These are phyloP conservation scores for Sthenelais limicola DNA, from an alignment of 2,888 invertebrate genomes.

Conservation along the genomic window DNA sequence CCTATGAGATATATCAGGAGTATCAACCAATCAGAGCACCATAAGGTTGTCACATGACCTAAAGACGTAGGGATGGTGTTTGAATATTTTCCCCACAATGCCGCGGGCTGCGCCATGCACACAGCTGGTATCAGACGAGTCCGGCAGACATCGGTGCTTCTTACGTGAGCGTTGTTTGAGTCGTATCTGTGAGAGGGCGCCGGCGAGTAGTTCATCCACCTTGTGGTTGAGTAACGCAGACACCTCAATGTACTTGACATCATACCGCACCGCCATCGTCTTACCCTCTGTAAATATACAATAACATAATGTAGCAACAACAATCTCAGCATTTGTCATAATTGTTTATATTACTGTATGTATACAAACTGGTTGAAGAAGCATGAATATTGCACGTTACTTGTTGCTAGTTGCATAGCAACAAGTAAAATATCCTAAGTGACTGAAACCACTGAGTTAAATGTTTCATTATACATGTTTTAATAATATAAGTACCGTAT, in stretches of 20 bases:
- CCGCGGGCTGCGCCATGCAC: conserved; percentile 39
- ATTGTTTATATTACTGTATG: no score
- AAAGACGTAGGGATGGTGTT: conserved; percentile 64
- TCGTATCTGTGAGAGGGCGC: conserved; percentile 91
- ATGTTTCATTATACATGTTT: no score
- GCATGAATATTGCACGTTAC: no score
- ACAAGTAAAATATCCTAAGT: no score
- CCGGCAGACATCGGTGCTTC: conserved; percentile 46
- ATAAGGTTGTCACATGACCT: conserved; percentile 76
- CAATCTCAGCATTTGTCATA: no score
- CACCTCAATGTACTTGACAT: conserved; percentile 94
- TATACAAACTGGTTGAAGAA: no score
- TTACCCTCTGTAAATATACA: conserved; percentile 95
- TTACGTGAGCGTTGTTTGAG: conserved; percentile 76
- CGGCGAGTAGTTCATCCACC: conserved; percentile 94
- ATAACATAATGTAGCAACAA: no score
- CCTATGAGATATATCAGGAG: not conserved
- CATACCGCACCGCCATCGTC: conserved; percentile 90
- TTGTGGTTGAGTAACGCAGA: conserved; percentile 97
- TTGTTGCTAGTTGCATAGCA: no score
- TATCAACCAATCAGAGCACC: conserved; percentile 40
- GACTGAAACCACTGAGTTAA: no score
- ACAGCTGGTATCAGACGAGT: conserved; percentile 40
- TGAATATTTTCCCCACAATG: conserved; percentile 63
- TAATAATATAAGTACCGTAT: no score